These are phyloP conservation scores for Bubo bubo DNA, from an alignment of 2,113 vertebrate species.

Conservation along the genomic window DNA sequence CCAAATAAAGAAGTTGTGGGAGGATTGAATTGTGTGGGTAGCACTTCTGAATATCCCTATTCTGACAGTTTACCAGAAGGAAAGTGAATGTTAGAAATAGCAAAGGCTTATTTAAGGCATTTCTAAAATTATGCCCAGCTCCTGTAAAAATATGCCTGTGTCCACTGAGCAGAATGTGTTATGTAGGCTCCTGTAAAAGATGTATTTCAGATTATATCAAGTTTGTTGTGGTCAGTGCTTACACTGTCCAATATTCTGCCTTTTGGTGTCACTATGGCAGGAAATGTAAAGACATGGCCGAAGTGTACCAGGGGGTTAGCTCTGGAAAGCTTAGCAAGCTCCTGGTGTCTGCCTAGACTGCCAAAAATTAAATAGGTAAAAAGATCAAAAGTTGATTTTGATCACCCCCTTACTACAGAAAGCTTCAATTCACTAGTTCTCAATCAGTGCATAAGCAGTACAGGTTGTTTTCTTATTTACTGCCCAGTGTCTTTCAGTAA, in stretches of 20 bases:
- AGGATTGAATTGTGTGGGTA: background rate
- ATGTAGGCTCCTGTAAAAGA: background rate
- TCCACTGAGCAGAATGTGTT: background rate
- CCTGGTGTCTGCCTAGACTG: background rate
- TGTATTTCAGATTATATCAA: background rate
- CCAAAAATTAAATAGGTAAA: background rate
- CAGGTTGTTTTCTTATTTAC: background rate
- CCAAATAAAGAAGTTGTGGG: background rate
- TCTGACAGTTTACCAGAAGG: background rate
- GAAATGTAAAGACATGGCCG: background rate
- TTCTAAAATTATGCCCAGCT: background rate
- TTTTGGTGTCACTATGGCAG: background rate
- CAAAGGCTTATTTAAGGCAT: background rate
- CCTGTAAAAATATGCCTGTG: background rate
- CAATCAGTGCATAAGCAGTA: background rate
- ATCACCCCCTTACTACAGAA: background rate
- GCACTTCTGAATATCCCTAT: background rate
- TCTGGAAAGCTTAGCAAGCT: background rate
- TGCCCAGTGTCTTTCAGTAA: background rate
- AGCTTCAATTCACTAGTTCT: background rate
- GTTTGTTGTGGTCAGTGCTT: background rate
- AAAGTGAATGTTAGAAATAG: background rate
- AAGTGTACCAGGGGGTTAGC: background rate
- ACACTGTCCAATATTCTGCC: background rate
- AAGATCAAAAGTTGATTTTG: background rate